phyloP scores from a whole-genome alignment of 2,113 vertebrate genomes.

The Hippocampus comes region DNA sequence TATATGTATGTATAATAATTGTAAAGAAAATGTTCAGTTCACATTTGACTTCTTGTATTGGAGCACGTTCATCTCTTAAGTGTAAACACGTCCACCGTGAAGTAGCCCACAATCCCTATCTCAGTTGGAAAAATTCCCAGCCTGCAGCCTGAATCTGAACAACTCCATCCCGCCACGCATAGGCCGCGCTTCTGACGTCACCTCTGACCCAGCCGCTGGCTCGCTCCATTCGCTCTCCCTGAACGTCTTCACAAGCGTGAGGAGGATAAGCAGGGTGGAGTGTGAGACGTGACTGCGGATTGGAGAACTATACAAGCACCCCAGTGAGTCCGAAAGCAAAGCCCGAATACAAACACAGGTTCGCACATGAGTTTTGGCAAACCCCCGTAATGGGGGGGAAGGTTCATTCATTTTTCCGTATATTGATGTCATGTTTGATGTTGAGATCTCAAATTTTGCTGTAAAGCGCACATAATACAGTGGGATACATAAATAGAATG shows the following conservation, averaged over 20 bases:
- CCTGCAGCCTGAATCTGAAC: background rate
- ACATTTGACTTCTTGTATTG: background rate
- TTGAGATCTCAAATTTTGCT: too few species aligned
- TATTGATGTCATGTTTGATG: background rate
- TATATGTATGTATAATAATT: too few species aligned
- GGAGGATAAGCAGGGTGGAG: conserved; percentile 28
- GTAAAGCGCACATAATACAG: too few species aligned
- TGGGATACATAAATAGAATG: too few species aligned
- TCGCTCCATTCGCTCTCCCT: conserved; percentile 6
- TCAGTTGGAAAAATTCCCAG: conserved; percentile 11
- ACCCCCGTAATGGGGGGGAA: background rate
- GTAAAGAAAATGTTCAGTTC: background rate
- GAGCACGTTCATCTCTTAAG: conserved; percentile 3
- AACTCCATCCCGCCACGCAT: background rate
- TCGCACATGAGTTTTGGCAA: background rate
- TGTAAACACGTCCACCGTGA: conserved; percentile 26
- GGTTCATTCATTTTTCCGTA: background rate
- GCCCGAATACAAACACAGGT: background rate
- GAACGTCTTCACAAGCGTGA: conserved; percentile 21
- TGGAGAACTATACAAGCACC: conserved; percentile 5
- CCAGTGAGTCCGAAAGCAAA: background rate
- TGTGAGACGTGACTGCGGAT: conserved; percentile 33
- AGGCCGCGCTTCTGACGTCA: background rate
- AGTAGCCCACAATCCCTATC: conserved; percentile 39
- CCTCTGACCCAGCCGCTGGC: conserved; percentile 36